Base-by-base conservation (phyloP, 2,888 invertebrate species). In the Ypsolopha scabrella region DNA sequence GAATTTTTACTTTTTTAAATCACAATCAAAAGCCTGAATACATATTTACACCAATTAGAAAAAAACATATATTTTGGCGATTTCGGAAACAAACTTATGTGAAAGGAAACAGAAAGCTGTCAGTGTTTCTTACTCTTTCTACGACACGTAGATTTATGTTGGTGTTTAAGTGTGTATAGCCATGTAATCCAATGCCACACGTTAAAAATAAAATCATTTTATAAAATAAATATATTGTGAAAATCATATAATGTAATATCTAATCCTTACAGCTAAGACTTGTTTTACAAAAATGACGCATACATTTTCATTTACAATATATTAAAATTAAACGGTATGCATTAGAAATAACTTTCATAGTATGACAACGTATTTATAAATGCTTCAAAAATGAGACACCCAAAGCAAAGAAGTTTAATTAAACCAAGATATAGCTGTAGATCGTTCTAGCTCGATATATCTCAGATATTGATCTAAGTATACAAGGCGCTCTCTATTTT, bases 11-110 rank as follows among this genome's bases (percentile, higher is more conserved):
- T 13, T 36, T n/a, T 39, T 39, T 14, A 39, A 51, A 58, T 57
- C 56, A 57, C 59, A 60, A 54, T 52, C 52, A 35, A 37, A 60
- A 59, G 54, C 56, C 55, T 6, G 45, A 34, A 24, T 8, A 57
- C 53, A 54, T 53, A 52, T 56, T 54, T 55, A 54, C 57, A 53
- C 41, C 50, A 10, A 49, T 49, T 39, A 49, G 33, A 39, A 24
- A 48, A 33, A 9, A 39, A 39, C 8, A 39, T 9, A 39, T 11
- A 10, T 10, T 39, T 39, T 39, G 39, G 39, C 39, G 39, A 39
- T 39, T 11, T 9, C 10, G 10, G 10, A 11, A 6, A 10, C 10
- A 38, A 2, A 38, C 38, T n/a, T 35, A 56, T 49, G 44, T 13
- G n/a, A 53, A 56, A 58, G 64, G 63, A 62, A 55, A 60, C 8